A percentile compares a stretch with the other conserved stretches of the same genome.
Conservation (phyloP, 2,113 vertebrate genomes). For the Pomatostomus ruficeps region DNA sequence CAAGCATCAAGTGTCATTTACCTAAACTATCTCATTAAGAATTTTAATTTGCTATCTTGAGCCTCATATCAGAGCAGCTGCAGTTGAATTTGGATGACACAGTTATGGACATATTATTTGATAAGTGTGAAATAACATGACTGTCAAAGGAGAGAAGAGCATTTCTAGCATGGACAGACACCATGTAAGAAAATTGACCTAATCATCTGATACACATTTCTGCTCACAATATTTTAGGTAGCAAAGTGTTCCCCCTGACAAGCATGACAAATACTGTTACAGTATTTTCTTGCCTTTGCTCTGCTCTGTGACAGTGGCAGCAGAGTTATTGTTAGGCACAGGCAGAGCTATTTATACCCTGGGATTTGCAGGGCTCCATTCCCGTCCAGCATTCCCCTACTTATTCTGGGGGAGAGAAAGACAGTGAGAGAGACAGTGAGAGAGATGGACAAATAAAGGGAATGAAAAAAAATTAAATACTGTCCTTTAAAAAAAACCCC, state of each 20-base stretch:
- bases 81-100: background rate
- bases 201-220: slow-evolving; percentile 33
- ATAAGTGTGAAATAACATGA: slow-evolving; percentile 40
- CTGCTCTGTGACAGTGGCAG: background rate
- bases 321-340: slow-evolving; percentile 6
- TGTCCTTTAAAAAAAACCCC: background rate
- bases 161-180: background rate
- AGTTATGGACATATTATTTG: background rate
- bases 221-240: slow-evolving; percentile 20
- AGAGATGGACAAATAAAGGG: background rate
- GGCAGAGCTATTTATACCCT: slow-evolving; percentile 11
- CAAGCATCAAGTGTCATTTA: background rate
- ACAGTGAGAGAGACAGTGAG: background rate
- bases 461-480: background rate
- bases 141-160: background rate
- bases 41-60: slow-evolving; percentile 42
- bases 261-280: slow-evolving; percentile 29
- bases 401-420: background rate
- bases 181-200: slow-evolving; percentile 7
- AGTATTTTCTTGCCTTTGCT: slow-evolving; percentile 9
- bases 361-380: background rate
- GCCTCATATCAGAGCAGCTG: background rate
- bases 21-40: background rate
- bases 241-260: slow-evolving; percentile 14
- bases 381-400: background rate